These are phyloP conservation scores for Heliconius ismenius DNA, from an alignment of 2,888 invertebrate species.

Conservation along the genomic window DNA sequence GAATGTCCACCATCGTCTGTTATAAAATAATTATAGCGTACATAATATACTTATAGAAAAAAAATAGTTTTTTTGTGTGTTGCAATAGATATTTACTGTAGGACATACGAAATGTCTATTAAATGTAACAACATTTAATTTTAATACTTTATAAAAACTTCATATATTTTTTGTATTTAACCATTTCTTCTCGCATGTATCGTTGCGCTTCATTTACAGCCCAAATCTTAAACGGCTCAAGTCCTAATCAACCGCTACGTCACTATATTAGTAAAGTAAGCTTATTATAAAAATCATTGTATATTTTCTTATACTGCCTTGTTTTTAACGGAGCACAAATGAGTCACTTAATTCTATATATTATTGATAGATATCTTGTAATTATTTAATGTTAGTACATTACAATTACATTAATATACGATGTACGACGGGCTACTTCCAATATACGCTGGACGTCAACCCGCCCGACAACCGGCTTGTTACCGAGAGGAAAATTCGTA, in stretches of 20 bases:
- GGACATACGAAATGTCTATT: not conserved
- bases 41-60: constrained; percentile 4
- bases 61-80: constrained; percentile 22
- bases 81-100: constrained; percentile 19
- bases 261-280: not conserved
- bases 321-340: not conserved
- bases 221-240: not conserved
- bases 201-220: not conserved
- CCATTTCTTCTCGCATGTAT: not conserved
- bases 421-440: not conserved
- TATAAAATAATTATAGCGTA: constrained; percentile 4
- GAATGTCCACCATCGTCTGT: constrained; percentile 30
- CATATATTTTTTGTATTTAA: not conserved
- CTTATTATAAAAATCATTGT: not conserved
- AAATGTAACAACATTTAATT: no score
- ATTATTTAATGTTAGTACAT: not conserved
- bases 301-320: not conserved
- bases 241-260: constrained; percentile 11
- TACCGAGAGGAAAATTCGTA: not conserved
- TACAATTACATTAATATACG: not conserved
- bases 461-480: not conserved
- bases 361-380: not conserved
- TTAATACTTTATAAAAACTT: not conserved
- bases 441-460: constrained; percentile 4
- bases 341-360: not conserved